Base-by-base conservation (phyloP, 2,797 vertebrate species). In the Potorous gilbertii region DNA sequence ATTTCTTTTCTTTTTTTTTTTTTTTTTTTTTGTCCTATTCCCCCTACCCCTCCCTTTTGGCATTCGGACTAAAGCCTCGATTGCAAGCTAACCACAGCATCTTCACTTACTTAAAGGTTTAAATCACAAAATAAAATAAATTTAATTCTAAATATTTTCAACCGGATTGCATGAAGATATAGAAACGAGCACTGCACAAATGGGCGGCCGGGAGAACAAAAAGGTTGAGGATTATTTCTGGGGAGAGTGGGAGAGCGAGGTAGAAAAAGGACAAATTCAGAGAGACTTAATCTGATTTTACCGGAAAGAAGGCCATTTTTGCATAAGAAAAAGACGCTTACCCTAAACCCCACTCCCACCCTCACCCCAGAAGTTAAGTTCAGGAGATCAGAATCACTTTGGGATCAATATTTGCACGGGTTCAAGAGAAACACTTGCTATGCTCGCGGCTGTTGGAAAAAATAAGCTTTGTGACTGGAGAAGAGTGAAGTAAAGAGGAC, bases 21-120 rank as follows among this genome's bases (percentile, higher is more conserved):
- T 96, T 97, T 95, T 95, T 95, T 96, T 93, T 34, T 93, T 93
- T 62, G 66, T 87, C 91, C 94, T 98, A 40, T 96, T 28, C 57
- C 90, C 21, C 40, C 40, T 74, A 56, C 40, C 74, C 66, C n/a
- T 46, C 74, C 87, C 98, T 98, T 98, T 98, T 98, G 98, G 98
- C 98, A 98, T 98, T 97, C 98, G 98, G 98, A 97, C 97, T 98
- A 98, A 96, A 98, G 96, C 96, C 97, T 98, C 92, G 1, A 97
- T 98, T 96, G 96, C 98, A 81, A 98, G 97, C 94, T 96, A 98
- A 97, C 46, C 93, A 95, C 92, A 96, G 93, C 90, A 97, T 98
- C 97, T 98, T 98, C 96, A 95, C 95, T 97, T 97, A 62, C 90
- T 95, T 96, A n/a, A 96, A 96, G 97, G 97, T 96, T 98, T 13